Evolutionary conservation across 1,140 invertebrate species (phyloP), one percentile per base, ranked within the genome.

Genomic region (Aphaenogaster floridana): DNA sequence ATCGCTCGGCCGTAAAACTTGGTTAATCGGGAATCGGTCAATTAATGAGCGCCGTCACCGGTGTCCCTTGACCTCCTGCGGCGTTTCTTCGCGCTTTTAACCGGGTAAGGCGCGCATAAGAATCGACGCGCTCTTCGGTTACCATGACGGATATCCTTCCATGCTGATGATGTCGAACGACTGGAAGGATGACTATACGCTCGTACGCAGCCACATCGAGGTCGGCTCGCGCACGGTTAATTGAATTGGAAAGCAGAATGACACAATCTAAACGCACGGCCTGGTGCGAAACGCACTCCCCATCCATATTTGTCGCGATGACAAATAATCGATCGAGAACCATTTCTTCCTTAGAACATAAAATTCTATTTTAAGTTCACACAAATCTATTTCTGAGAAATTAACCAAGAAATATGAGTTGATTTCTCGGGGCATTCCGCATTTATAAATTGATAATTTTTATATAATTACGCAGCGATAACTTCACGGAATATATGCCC

Each of bases 231-330:
- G 45, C 13, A 39, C 48, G 36, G 66, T 76, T 52, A 64, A 87
- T 90, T 50, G 78, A 90, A 87, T 90, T 90, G 72, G 78, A 89
- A 90, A 87, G 85, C 52, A 83, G 71, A 90, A 83, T 69, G 54
- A 87, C 78, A 84, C 63, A 57, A 72, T 77, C 54, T 17, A 57
- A 86, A 42, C 28, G 54, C 71, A 52, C 59, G 54, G 68, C 36
- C 42, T 42, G 54, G 28, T 36, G 52, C 21, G 48, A 81, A 81
- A 28, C 64, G 68, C 28, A 68, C 34, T 81, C 36, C 39, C 17
- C 13, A 21, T 72, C 68, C 7, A 83, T 61, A 83, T 83, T 83
- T 71, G 64, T 34, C 52, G 28, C 2, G 68, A 45, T 52, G 48
- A 8, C 39, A 45, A 54, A 66, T 48, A 34, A 77, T 61, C 52